Conservation (phyloP, 2,113 vertebrate genomes). For the Strix aluco region DNA sequence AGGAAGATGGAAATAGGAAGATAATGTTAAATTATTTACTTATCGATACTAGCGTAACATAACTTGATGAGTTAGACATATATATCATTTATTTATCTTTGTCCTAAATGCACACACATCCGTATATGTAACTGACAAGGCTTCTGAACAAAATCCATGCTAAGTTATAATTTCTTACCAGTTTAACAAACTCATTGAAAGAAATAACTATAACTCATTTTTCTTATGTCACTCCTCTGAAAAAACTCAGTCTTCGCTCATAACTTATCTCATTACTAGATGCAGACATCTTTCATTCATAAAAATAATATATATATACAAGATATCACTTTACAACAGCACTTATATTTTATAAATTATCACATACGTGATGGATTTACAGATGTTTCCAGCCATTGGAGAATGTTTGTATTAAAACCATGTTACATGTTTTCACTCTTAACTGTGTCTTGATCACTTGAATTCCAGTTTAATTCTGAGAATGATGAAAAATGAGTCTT, state of each 20-base stretch:
- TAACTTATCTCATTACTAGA: constrained; percentile 22
- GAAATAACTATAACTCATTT: not conserved
- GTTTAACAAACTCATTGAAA: not conserved
- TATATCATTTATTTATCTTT: not conserved
- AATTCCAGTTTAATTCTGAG: constrained; percentile 43
- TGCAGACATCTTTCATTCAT: constrained; percentile 36
- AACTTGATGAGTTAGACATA: not conserved
- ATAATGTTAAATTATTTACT: not conserved
- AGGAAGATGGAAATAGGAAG: not conserved
- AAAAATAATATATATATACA: not conserved
- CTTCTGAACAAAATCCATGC: not conserved
- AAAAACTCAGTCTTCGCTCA: not conserved
- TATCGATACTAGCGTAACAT: not conserved
- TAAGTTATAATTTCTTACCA: not conserved
- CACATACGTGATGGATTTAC: not conserved
- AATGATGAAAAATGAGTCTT: not conserved
- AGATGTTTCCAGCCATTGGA: constrained; percentile 26
- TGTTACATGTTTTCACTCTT: constrained; percentile 27
- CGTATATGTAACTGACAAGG: not conserved
- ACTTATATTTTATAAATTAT: not conserved
- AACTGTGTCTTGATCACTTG: constrained; percentile 4
- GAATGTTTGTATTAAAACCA: constrained; percentile 30
- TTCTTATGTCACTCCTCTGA: not conserved
- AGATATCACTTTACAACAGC: constrained; percentile 1
- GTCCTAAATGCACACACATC: not conserved